Evolutionary conservation across 2,888 invertebrate species (phyloP).

Genomic region (Ellobium chinense): DNA sequence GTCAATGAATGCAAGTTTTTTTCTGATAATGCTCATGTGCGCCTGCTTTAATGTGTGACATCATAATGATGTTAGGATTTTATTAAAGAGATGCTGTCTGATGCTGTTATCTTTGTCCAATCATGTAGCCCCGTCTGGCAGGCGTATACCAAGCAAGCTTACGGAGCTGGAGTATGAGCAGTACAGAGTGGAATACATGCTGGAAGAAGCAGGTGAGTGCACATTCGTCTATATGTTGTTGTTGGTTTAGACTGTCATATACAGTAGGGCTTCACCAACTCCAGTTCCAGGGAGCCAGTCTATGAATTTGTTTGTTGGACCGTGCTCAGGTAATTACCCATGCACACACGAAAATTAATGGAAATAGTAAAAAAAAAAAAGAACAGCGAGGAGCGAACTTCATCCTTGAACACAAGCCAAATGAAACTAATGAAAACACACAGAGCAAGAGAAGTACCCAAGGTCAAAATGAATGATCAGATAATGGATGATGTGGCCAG

Average conservation of each 20-base stretch:
- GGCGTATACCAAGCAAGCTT: conserved; percentile 79
- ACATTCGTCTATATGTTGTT: background rate
- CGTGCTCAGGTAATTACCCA: background rate
- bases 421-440: background rate
- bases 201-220: conserved; percentile 86
- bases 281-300: background rate
- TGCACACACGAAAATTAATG: background rate
- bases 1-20: too few species aligned
- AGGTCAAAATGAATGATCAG: conserved; percentile 17
- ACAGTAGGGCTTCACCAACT: too few species aligned
- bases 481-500: too few species aligned
- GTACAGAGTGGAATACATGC: conserved; percentile 94
- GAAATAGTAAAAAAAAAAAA: background rate
- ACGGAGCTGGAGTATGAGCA: conserved; percentile 86
- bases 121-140: conserved; percentile 53
- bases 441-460: background rate
- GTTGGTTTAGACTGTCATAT: background rate
- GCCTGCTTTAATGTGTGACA: too few species aligned
- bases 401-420: background rate
- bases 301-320: background rate
- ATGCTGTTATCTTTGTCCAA: too few species aligned
- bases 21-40: too few species aligned
- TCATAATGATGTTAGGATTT: too few species aligned
- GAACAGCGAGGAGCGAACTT: background rate
- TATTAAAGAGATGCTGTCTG: too few species aligned